Conservation (phyloP, 2,888 invertebrate genomes). For the Hirtodrosophila histrioides region DNA sequence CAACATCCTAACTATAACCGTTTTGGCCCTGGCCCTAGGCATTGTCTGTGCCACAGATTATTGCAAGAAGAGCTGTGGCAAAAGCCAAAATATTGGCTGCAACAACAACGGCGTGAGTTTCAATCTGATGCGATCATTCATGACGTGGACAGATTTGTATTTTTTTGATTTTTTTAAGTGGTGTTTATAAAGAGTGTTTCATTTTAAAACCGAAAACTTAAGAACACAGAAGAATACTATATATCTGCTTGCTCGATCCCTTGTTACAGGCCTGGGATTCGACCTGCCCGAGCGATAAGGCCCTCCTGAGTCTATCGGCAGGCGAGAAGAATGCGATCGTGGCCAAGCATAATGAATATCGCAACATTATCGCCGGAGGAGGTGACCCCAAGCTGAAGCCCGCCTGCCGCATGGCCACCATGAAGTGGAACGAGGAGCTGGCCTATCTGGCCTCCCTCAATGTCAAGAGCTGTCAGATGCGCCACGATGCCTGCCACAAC, state of each 20-base stretch:
- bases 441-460: slow-evolving; percentile 71
- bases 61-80: slow-evolving; percentile 49
- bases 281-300: slow-evolving; percentile 45
- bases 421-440: slow-evolving; percentile 71
- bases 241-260: too few relatives aligned
- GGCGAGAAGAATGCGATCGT: slow-evolving; percentile 43
- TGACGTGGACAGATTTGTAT: too few relatives aligned
- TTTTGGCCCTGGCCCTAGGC: slow-evolving; percentile 33
- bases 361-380: slow-evolving; percentile 63
- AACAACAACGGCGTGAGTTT: slow-evolving; percentile 59
- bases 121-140: background rate
- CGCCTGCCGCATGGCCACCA: slow-evolving; percentile 76
- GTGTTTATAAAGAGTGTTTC: too few relatives aligned
- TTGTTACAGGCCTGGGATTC: slow-evolving; percentile 47
- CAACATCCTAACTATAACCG: slow-evolving; percentile 24
- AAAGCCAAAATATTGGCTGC: slow-evolving; percentile 57
- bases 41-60: slow-evolving; percentile 47
- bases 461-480: slow-evolving; percentile 65
- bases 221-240: too few relatives aligned
- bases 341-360: slow-evolving; percentile 50
- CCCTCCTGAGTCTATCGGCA: slow-evolving; percentile 21
- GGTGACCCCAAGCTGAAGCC: slow-evolving; percentile 37
- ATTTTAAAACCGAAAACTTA: too few relatives aligned
- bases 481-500: slow-evolving; percentile 72
- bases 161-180: too few relatives aligned